Evolutionary conservation across 2,113 vertebrate species (phyloP).

Genomic region (Hyperopisus bebe): DNA sequence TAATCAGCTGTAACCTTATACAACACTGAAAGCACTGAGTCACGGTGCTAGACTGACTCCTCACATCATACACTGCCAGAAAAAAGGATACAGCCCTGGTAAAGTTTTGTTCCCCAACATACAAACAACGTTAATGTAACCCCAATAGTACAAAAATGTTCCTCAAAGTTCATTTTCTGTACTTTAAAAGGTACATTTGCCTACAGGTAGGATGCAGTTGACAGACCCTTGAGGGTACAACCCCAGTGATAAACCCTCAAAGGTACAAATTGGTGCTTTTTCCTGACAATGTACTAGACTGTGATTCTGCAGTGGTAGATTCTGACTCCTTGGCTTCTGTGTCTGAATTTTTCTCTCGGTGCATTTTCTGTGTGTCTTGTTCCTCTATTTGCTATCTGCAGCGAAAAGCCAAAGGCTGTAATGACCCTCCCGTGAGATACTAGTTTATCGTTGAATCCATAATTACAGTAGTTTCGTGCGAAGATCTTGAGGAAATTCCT

Average conservation of each 20-base stretch:
- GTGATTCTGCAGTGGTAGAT: background rate
- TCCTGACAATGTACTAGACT: background rate
- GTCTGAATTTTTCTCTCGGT: background rate
- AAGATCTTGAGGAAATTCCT: constrained; percentile 50
- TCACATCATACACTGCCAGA: background rate
- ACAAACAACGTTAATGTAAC: background rate
- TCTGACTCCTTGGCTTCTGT: background rate
- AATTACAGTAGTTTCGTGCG: constrained; percentile 44
- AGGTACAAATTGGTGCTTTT: background rate
- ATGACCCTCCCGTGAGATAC: constrained; percentile 7
- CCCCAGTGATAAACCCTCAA: background rate
- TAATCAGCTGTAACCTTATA: background rate
- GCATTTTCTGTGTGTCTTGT: background rate
- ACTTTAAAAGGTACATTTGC: background rate
- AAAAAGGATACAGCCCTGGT: background rate
- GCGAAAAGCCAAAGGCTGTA: background rate
- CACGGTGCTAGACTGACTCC: background rate
- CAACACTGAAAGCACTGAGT: background rate
- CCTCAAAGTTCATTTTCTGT: background rate
- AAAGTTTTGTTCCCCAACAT: background rate
- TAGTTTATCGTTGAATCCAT: constrained; percentile 35
- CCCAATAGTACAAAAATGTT: background rate
- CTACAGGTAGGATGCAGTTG: background rate
- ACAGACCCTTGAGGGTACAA: background rate
- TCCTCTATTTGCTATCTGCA: background rate